These are phyloP conservation scores for Chaunax sp. DNA, from an alignment of 2,797 vertebrate species.

Conservation along the genomic window DNA sequence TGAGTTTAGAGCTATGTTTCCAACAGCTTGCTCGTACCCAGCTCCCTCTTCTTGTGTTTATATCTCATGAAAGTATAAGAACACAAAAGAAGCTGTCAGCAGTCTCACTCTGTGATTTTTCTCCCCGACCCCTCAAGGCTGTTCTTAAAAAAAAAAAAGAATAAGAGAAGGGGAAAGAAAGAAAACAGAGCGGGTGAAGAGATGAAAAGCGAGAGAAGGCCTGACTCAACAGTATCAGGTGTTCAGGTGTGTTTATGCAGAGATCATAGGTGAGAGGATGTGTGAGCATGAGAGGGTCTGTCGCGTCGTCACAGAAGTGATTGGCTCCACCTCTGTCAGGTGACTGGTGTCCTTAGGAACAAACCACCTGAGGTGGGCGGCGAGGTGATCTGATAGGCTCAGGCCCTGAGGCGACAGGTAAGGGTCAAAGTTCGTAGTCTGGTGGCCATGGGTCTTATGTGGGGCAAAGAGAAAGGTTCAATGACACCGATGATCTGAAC, in stretches of 20 bases:
- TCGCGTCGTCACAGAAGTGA: conserved; percentile 27
- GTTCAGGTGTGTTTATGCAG: conserved; percentile 66
- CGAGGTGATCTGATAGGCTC: conserved; percentile 39
- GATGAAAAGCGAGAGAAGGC: conserved; percentile 68
- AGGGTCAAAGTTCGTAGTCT: conserved; percentile 55
- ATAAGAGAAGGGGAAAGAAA: conserved; percentile 37
- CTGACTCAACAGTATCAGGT: conserved; percentile 79
- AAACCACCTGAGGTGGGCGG: conserved; percentile 33
- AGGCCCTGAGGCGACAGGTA: conserved; percentile 63
- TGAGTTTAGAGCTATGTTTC: too few species aligned
- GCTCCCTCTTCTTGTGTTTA: conserved; percentile 54
- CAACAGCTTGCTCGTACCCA: conserved; percentile 22
- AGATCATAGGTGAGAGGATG: conserved; percentile 69
- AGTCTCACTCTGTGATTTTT: conserved; percentile 49
- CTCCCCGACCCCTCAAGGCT: conserved; percentile 48
- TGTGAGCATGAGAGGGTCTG: conserved; percentile 37
- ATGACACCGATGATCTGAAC: conserved; percentile 12
- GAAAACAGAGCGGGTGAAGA: conserved; percentile 55
- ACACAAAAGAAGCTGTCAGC: conserved; percentile 62
- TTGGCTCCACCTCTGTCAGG: conserved; percentile 66
- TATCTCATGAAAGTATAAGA: conserved; percentile 56
- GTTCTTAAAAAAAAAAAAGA: conserved; percentile 45
- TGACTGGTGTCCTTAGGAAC: conserved; percentile 56
- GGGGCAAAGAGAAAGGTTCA: conserved; percentile 16
- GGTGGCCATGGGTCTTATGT: conserved; percentile 27